These are phyloP conservation scores for Arrhamphus sclerolepis DNA, from an alignment of 2,797 vertebrate genomes.

Conservation along the genomic window DNA sequence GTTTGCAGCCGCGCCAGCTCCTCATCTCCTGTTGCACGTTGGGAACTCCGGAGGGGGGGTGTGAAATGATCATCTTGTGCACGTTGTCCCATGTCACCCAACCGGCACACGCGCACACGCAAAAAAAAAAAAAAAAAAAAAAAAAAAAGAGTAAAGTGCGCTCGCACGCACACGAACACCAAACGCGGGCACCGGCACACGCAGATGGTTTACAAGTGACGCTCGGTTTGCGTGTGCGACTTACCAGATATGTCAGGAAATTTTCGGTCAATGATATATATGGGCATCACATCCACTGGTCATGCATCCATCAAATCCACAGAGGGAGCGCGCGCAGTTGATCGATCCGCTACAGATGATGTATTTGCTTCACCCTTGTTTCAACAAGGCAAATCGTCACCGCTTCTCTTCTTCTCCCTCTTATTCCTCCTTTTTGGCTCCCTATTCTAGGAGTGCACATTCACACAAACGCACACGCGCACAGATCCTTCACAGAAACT, in stretches of 20 bases:
- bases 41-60: conserved; percentile 50
- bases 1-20: conserved; percentile 33
- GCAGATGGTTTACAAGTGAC: conserved; percentile 39
- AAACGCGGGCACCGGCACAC: conserved; percentile 13
- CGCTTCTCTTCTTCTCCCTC: conserved; percentile 46
- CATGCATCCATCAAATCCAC: conserved; percentile 79
- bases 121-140: conserved; percentile 12
- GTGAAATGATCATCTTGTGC: conserved; percentile 70
- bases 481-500: conserved; percentile 33
- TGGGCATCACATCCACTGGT: conserved; percentile 85
- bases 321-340: conserved; percentile 64
- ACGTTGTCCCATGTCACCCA: conserved; percentile 56
- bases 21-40: conserved; percentile 73
- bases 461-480: conserved; percentile 36
- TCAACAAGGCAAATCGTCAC: conserved; percentile 46
- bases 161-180: background rate
- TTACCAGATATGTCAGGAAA: conserved; percentile 86
- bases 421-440: conserved; percentile 49
- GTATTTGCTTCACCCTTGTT: conserved; percentile 46
- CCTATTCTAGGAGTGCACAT: conserved; percentile 62
- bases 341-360: conserved; percentile 53
- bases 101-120: conserved; percentile 37
- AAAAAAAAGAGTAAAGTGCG: too few species aligned
- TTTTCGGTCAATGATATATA: conserved; percentile 87
- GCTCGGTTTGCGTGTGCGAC: conserved; percentile 55